phyloP scores from a whole-genome alignment of 2,888 invertebrate genomes.

The Vannuccia rotundouncinata region DNA sequence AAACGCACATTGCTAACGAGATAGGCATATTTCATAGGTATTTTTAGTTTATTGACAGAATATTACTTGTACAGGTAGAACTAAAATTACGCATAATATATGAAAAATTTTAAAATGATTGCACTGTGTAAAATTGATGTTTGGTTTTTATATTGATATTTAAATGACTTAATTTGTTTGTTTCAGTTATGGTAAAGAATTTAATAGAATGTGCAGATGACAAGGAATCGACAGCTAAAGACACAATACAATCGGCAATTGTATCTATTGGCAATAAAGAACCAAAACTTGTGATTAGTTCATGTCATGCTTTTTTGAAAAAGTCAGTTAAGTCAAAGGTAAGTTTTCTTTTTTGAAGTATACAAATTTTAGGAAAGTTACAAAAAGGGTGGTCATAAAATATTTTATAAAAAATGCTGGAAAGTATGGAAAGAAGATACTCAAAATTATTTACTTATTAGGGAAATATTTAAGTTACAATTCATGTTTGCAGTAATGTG shows the following conservation, averaged over 20 bases:
- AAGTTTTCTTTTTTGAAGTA: slow-evolving; percentile 30
- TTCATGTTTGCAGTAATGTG: too few species aligned
- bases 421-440: too few species aligned
- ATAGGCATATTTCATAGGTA: too few species aligned
- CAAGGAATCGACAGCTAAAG: slow-evolving; percentile 39
- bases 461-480: too few species aligned
- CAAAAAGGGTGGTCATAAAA: not conserved
- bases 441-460: too few species aligned
- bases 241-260: slow-evolving; percentile 45
- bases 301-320: slow-evolving; percentile 47
- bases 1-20: too few species aligned
- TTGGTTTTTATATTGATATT: not conserved
- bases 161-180: not conserved
- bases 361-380: not conserved
- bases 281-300: slow-evolving; percentile 45
- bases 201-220: slow-evolving; percentile 38
- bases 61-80: too few species aligned
- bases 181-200: slow-evolving; percentile 29
- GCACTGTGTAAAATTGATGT: too few species aligned
- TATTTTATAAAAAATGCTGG: slow-evolving; percentile 48
- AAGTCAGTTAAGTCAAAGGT: slow-evolving; percentile 37
- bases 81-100: too few species aligned
- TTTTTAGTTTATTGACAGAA: too few species aligned
- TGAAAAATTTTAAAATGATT: too few species aligned
- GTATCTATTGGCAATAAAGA: slow-evolving; percentile 45